Evolutionary conservation across 2,888 invertebrate genomes (phyloP).

Genomic region (Shargacucullia verbasci): DNA sequence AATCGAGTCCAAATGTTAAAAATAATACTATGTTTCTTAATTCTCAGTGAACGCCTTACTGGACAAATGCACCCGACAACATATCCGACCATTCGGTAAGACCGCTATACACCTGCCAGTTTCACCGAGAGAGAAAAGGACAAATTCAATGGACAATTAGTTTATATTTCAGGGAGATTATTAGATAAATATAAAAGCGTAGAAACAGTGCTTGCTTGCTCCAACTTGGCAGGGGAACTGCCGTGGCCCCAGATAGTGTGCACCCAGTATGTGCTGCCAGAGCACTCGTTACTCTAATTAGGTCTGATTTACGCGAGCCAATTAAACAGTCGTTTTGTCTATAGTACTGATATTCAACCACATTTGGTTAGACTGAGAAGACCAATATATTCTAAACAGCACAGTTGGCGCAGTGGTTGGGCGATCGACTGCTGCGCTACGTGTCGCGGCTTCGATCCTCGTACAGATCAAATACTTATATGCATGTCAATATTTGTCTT

Average conservation of each 20-base stretch:
- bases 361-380: too few species aligned
- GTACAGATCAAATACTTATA: too few species aligned
- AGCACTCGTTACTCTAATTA: too few species aligned
- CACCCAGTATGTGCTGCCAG: too few species aligned
- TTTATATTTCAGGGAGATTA: not conserved
- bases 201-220: not conserved
- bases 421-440: too few species aligned
- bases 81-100: conserved; percentile 63
- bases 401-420: too few species aligned
- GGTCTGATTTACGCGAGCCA: too few species aligned
- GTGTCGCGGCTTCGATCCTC: too few species aligned
- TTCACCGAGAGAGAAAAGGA: conserved; percentile 5
- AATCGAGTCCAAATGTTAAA: not conserved
- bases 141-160: conserved; percentile 1
- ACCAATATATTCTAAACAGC: too few species aligned
- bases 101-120: conserved; percentile 23
- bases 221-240: conserved; percentile 16
- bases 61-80: conserved; percentile 56
- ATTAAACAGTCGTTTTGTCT: too few species aligned
- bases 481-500: too few species aligned
- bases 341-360: too few species aligned
- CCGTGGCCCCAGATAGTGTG: conserved; percentile 4
- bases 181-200: not conserved
- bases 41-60: conserved; percentile 64
- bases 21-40: conserved; percentile 16